A percentile compares a stretch with the other conserved stretches of the same genome.
Conservation (phyloP, 2,888 invertebrate species). For the Xestia ashworthii region DNA sequence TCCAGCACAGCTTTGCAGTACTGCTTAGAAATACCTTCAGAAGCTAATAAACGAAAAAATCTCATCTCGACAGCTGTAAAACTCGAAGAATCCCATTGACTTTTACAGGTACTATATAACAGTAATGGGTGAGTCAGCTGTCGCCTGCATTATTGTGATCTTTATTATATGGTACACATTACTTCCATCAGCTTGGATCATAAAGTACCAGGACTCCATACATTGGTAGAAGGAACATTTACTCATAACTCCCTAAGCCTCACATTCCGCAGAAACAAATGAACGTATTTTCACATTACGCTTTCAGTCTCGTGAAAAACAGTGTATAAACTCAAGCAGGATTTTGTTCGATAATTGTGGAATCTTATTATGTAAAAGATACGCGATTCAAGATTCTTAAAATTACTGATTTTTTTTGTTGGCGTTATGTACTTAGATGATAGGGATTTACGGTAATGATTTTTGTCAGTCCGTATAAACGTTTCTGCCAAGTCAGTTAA, state of each 20-base stretch:
- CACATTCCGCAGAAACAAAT: slow-evolving; percentile 42
- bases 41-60: slow-evolving; percentile 46
- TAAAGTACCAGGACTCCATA: slow-evolving; percentile 59
- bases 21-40: slow-evolving; percentile 4
- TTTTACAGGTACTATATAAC: slow-evolving; percentile 58
- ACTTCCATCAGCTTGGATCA: slow-evolving; percentile 54
- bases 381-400: slow-evolving; percentile 16
- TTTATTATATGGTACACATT: slow-evolving; percentile 53
- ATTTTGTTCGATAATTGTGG: slow-evolving; percentile 19
- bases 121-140: slow-evolving; percentile 47
- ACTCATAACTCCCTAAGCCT: slow-evolving; percentile 50
- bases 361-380: slow-evolving; percentile 32
- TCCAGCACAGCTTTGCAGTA: neutral
- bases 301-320: slow-evolving; percentile 16
- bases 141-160: slow-evolving; percentile 53
- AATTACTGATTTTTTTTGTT: slow-evolving; percentile 22
- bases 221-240: slow-evolving; percentile 42
- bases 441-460: slow-evolving; percentile 1
- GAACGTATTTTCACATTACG: slow-evolving; percentile 60
- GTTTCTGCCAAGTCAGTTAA: neutral
- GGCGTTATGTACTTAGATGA: slow-evolving; percentile 15
- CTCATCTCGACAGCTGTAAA: slow-evolving; percentile 55
- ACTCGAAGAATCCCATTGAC: slow-evolving; percentile 47
- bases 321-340: slow-evolving; percentile 7
- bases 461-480: neutral